Base-by-base conservation (phyloP, 1,140 invertebrate genomes). In the Pygmarrhopalites habei region DNA sequence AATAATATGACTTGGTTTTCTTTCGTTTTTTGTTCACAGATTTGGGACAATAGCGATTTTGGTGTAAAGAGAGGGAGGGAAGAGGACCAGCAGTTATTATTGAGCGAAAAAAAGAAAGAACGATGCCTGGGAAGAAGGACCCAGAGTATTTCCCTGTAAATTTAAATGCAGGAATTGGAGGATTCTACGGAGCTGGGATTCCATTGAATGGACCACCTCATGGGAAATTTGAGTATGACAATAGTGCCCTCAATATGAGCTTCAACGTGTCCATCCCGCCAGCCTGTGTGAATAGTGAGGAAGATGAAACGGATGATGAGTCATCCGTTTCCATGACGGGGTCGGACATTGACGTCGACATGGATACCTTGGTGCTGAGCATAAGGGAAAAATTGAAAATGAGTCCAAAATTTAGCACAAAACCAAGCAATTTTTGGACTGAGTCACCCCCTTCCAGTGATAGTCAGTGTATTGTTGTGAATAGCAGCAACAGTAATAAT, bases 121-220 rank as follows among this genome's bases (percentile, higher is more conserved):
- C 2, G 23, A 69, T 69, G 67, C 67, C 67, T 60, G 67, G 63
- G 56, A 69, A 69, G 60, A 62, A 65, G 46, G 66, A 64, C 60
- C 66, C 63, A 44, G 67, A 69, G 53, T 69, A 69, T 46, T 69
- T 65, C 60, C 67, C 64, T 19, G 47, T 69, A 43, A 69, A 69
- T 58, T n/a, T 68, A 17, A 66, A 66, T 52, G 35, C 62, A 30
- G 63, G 63, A 28, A 41, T 56, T 29, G 56, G 56, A 25, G 21
- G 29, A 19, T 66, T 32, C n/a, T 66, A 58, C 49, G 59, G 55
- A 12, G 41, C 43, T 49, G 65, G 32, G 25, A 59, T 55, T 44
- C 62, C 56, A 51, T 26, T 59, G 19, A 23, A 32, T 17, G 26
- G 12, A 17, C n/a, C 58, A 21, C 44, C 19, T 19, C 41, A 51